phyloP scores from a whole-genome alignment of 1,140 invertebrate species.

The Papilio glaucus region DNA sequence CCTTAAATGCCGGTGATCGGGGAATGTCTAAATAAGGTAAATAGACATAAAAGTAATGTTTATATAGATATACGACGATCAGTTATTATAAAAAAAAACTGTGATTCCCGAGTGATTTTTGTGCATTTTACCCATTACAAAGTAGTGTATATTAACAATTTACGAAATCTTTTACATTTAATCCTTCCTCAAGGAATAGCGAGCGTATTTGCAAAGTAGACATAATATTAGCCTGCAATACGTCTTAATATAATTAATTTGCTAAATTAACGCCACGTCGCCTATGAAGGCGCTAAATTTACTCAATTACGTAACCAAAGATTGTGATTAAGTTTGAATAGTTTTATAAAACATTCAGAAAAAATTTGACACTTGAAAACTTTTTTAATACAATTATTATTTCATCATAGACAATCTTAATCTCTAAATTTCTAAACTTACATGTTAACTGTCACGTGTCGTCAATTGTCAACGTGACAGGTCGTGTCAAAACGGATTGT shows the following conservation, averaged over 20 bases:
- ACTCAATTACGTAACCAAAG: background rate
- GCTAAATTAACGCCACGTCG: no score
- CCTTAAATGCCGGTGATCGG: background rate
- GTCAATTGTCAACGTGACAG: background rate
- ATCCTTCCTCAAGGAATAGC: no score
- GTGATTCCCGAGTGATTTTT: no score
- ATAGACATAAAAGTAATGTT: no score
- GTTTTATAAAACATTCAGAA: background rate
- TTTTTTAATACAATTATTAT: background rate
- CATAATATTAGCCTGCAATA: no score
- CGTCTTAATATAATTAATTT: no score
- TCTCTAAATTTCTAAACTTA: background rate
- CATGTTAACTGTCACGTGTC: background rate
- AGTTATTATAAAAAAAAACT: no score
- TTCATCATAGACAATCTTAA: background rate
- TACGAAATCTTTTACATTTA: no score
- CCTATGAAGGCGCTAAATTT: background rate
- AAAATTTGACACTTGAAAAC: background rate
- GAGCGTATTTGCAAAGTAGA: no score
- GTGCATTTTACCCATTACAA: no score
- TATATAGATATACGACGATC: no score
- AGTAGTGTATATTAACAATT: no score
- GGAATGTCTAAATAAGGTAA: background rate
- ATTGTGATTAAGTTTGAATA: background rate
- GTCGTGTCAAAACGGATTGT: background rate